Base-by-base conservation (phyloP, 2,113 vertebrate species). In the Ranitomeya variabilis region DNA sequence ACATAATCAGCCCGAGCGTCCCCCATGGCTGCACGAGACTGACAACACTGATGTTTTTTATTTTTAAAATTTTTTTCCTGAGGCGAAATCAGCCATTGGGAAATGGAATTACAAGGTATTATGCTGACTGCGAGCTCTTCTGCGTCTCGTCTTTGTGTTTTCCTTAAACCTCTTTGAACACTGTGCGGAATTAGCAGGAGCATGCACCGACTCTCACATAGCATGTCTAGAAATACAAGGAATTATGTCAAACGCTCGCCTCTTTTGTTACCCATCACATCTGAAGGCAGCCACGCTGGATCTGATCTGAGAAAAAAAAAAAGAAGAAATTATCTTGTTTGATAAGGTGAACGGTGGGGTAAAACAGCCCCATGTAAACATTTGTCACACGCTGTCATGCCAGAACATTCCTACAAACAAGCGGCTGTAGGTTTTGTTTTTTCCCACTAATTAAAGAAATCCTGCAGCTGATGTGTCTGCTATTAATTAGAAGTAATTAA, bases 81-180 rank as follows among this genome's bases (percentile, higher is more conserved):
- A 60, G 87, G 87, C 87, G 52, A 82, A 54, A 88, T 74, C 80
- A 83, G 66, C 87, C 12, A 64, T 59, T 76, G 87, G 79, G 87
- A 88, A 83, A 82, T 60, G 80, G 66, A 88, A 83, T 66, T 88
- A 69, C 31, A 45, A 21, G 62, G 79, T 45, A 88, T 87, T 57
- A 60, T 62, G 74, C 79, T 45, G 78, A 87, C 76, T 67, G 55
- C n/a, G 60, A 80, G 59, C 67, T 60, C 54, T 73, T 59, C 55
- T 74, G 16, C 71, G n/a, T 31, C 31, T 62, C 69, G 16, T 31
- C 21, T 66, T 77, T 64, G n/a, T 79, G 74, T 85, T 85, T 45
- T 51, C 66, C 77, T 67, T 78, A 62, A 54, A 37, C 71, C 55
- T 23, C 87, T 83, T 83, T 88, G 79, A 88, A 82, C 23, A 54